Percentiles rank a stretch among this genome's conserved stretches.
These are phyloP conservation scores for Eupeodes latifasciatus DNA, from an alignment of 2,888 invertebrate species.

Conservation along the genomic window DNA sequence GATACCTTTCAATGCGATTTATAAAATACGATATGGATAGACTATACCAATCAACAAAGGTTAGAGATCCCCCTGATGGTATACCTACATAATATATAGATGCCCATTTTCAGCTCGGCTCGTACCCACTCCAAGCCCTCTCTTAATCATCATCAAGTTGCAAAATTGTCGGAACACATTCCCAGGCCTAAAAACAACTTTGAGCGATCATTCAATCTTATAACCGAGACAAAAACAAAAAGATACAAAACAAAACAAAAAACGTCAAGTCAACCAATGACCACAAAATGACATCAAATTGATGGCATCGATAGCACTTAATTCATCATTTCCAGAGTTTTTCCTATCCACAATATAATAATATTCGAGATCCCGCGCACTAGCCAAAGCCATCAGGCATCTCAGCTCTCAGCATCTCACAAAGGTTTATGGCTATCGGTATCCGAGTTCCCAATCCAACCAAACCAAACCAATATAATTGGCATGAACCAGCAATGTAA, in stretches of 20 bases:
- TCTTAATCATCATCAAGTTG: constrained; percentile 6
- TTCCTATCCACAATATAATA: constrained; percentile 51
- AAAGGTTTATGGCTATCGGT: constrained; percentile 16
- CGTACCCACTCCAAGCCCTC: background rate
- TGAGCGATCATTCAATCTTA: constrained; percentile 33
- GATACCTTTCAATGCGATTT: background rate
- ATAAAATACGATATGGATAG: constrained; percentile 21
- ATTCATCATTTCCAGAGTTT: constrained; percentile 72
- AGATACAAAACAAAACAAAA: constrained; percentile 46
- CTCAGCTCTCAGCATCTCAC: background rate
- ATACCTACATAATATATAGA: background rate
- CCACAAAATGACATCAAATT: constrained; percentile 76
- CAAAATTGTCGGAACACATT: constrained; percentile 45
- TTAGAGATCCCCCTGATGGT: constrained; percentile 21
- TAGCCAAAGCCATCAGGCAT: background rate
- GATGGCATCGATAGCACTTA: constrained; percentile 77
- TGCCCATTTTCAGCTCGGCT: background rate
- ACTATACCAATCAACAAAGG: constrained; percentile 41
- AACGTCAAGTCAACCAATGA: constrained; percentile 72
- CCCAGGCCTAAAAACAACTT: constrained; percentile 54
- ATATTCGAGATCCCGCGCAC: constrained; percentile 43
- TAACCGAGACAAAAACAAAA: constrained; percentile 41
- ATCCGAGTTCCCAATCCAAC: constrained; percentile 45
- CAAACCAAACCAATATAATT: constrained; percentile 62
- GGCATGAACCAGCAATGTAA: constrained; percentile 71